Conservation (phyloP, 2,797 vertebrate genomes). For the Clamator glandarius region DNA sequence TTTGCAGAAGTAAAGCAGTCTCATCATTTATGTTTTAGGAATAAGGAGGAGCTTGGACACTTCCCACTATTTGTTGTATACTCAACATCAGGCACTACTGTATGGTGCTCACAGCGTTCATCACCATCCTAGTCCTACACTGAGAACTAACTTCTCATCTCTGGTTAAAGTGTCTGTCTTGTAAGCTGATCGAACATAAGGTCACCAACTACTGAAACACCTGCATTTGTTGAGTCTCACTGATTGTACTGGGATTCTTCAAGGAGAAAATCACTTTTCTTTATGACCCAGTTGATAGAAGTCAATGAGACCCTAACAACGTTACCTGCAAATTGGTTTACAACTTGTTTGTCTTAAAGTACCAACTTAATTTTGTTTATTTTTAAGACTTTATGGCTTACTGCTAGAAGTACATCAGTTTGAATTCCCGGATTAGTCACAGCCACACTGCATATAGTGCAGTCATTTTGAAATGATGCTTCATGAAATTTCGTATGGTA, state of each 20-base stretch:
- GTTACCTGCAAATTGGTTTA: neutral
- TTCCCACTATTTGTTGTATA: neutral
- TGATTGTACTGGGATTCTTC: neutral
- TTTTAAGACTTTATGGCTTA: neutral
- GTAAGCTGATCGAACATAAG: too few relatives aligned
- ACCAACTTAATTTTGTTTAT: neutral
- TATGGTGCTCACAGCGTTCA: fast-evolving
- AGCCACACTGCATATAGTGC: neutral
- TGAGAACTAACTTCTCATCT: fast-evolving
- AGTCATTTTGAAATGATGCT: neutral
- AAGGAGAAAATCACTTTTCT: neutral
- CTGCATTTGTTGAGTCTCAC: fast-evolving
- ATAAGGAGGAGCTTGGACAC: neutral
- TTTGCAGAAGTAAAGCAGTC: neutral
- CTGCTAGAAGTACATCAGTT: neutral
- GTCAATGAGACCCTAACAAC: neutral
- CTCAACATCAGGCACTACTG: neutral
- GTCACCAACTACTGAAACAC: neutral
- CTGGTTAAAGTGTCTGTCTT: neutral
- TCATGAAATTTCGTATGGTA: conserved; percentile 18
- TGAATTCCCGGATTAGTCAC: neutral
- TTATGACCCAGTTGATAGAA: fast-evolving
- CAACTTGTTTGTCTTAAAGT: neutral
- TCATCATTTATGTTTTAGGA: neutral
- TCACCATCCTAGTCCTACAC: neutral